Conservation (phyloP, 2,113 vertebrate species). For the Neopipo cinnamomea region DNA sequence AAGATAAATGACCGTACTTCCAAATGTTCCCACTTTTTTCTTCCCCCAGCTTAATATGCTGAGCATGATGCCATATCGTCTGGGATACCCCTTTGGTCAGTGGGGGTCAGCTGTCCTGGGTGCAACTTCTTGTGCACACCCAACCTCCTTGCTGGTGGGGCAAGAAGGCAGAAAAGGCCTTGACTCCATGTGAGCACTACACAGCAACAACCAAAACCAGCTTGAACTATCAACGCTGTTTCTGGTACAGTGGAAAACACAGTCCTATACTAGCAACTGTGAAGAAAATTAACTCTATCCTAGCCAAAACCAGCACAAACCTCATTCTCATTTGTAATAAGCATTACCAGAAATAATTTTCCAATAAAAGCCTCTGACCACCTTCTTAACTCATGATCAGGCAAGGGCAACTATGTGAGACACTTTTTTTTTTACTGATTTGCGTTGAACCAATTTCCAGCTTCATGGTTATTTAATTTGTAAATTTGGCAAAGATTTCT, state of each 20-base stretch:
- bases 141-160: not conserved
- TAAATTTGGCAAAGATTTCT: not conserved
- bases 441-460: not conserved
- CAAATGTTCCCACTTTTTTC: not conserved
- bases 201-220: not conserved
- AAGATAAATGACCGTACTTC: not conserved
- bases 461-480: not conserved
- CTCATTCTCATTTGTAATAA: not conserved
- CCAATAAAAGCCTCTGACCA: not conserved
- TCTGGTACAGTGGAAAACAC: not conserved
- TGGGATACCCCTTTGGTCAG: not conserved
- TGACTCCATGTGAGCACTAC: not conserved
- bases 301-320: not conserved
- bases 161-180: not conserved
- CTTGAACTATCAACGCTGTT: not conserved
- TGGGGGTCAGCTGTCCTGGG: not conserved
- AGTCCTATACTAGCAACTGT: not conserved
- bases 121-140: not conserved
- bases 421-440: not conserved
- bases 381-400: not conserved
- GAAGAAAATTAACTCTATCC: not conserved
- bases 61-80: too few species aligned
- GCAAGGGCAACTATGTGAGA: not conserved
- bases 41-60: not conserved
- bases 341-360: not conserved